A percentile compares a stretch with the other conserved stretches of the same genome.
Evolutionary conservation across 1,140 invertebrate species (phyloP).

Genomic region (Brachionus koreanus): DNA sequence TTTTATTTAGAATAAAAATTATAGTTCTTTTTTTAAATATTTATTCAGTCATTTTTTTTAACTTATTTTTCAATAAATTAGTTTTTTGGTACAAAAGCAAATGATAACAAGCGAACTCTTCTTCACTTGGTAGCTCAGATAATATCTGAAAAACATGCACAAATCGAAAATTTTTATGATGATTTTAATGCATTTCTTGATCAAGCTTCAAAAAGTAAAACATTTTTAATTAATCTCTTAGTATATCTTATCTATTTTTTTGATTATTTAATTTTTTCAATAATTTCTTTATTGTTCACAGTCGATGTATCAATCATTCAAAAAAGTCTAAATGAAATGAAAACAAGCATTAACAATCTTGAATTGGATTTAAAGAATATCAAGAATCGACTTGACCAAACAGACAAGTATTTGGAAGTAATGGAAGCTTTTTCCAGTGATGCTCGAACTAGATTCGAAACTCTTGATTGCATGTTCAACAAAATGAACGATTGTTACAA

Average conservation of each 20-base stretch:
- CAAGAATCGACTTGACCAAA: constrained; percentile 67
- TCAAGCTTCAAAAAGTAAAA: constrained; percentile 59
- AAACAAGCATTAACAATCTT: constrained; percentile 74
- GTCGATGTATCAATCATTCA: constrained; percentile 81
- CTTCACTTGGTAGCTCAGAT: constrained; percentile 85
- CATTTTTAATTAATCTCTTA: too few relatives aligned
- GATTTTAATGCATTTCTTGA: constrained; percentile 75
- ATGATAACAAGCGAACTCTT: constrained; percentile 84
- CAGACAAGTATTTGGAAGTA: constrained; percentile 75
- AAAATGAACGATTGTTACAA: constrained; percentile 83
- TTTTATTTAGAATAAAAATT: too few relatives aligned
- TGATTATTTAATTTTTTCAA: neutral
- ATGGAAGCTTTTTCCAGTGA: constrained; percentile 69
- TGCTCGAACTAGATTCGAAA: constrained; percentile 76
- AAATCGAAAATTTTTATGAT: constrained; percentile 74
- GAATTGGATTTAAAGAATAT: constrained; percentile 78
- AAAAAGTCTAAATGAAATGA: constrained; percentile 79
- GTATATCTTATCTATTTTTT: too few relatives aligned
- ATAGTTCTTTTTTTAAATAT: too few relatives aligned
- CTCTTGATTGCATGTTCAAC: constrained; percentile 84
- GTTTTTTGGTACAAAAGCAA: constrained; percentile 86
- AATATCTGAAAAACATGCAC: constrained; percentile 80
- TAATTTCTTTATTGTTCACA: neutral
- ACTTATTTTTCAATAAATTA: constrained; percentile 54
- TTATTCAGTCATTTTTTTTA: neutral